These are phyloP conservation scores for Thymallus thymallus DNA, from an alignment of 2,113 vertebrate species.

Conservation along the genomic window DNA sequence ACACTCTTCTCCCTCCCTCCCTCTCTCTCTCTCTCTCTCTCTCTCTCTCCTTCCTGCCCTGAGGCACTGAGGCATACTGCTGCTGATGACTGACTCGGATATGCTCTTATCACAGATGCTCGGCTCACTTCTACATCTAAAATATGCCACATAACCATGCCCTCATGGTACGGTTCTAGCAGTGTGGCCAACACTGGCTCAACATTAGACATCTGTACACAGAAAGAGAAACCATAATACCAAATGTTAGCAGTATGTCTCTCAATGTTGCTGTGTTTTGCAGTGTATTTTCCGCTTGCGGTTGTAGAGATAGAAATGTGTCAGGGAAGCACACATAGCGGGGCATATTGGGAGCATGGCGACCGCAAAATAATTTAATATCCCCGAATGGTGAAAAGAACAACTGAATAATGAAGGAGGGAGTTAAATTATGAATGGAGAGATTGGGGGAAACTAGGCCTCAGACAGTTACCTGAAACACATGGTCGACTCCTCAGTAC, in stretches of 20 bases:
- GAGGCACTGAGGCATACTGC: not conserved
- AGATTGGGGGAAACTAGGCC: constrained; percentile 53
- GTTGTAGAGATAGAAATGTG: constrained; percentile 45
- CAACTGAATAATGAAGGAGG: constrained; percentile 69
- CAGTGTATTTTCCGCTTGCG: not conserved
- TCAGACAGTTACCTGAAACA: constrained; percentile 65
- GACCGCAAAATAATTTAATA: constrained; percentile 66
- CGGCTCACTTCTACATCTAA: not conserved
- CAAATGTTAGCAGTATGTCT: not conserved
- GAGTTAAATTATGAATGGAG: constrained; percentile 71
- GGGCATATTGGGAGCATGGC: constrained; percentile 59
- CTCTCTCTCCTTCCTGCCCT: not conserved
- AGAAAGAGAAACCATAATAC: not conserved
- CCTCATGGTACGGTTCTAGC: not conserved
- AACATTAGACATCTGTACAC: not conserved
- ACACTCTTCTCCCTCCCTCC: constrained; percentile 19
- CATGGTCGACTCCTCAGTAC: constrained; percentile 56
- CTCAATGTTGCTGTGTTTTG: not conserved
- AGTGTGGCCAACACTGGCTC: not conserved
- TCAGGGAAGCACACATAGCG: constrained; percentile 39
- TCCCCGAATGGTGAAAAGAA: constrained; percentile 66
- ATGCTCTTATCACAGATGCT: not conserved
- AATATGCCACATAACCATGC: not conserved
- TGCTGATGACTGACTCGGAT: not conserved
- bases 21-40: not conserved